phyloP scores from a whole-genome alignment of 2,888 invertebrate genomes.

The Drosophila colorata region DNA sequence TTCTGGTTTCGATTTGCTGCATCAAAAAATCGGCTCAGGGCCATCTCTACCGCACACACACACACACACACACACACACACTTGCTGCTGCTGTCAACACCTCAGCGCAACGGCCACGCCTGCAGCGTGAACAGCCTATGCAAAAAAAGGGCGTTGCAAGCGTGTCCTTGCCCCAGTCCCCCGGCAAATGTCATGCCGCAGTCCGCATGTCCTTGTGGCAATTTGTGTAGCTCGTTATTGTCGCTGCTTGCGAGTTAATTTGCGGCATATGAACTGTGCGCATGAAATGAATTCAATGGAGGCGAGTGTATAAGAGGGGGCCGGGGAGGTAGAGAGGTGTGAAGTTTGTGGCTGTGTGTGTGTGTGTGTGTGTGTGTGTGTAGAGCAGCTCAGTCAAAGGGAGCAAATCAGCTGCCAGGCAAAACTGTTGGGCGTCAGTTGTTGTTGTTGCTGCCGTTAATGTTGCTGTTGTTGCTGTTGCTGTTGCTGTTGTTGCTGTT shows the following conservation, averaged over 20 bases:
- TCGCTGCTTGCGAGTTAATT: conserved; percentile 72
- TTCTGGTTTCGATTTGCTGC: background rate
- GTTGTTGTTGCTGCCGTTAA: conserved; percentile 19
- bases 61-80: background rate
- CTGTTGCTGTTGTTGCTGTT: background rate
- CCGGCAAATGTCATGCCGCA: conserved; percentile 7
- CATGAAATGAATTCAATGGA: conserved; percentile 61
- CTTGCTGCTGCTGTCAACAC: conserved; percentile 42
- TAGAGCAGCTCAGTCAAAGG: conserved; percentile 4
- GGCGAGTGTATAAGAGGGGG: conserved; percentile 6
- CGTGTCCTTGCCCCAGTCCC: conserved; percentile 14
- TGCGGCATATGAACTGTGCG: conserved; percentile 76
- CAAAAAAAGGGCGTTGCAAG: conserved; percentile 19
- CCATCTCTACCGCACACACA: conserved; percentile 13
- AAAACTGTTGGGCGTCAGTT: conserved; percentile 42
- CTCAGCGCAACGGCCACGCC: conserved; percentile 44
- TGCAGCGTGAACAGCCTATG: conserved; percentile 14
- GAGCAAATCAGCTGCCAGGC: conserved; percentile 26
- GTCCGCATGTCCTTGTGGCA: conserved; percentile 44
- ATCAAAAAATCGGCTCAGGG: background rate
- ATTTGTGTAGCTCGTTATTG: conserved; percentile 56
- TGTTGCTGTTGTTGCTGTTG: conserved; percentile 18
- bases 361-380: conserved; percentile 11
- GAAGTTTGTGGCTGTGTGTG: conserved; percentile 29
- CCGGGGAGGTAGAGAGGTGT: conserved; percentile 32